Base-by-base conservation (phyloP, 2,888 invertebrate genomes). In the Zeuzera pyrina region DNA sequence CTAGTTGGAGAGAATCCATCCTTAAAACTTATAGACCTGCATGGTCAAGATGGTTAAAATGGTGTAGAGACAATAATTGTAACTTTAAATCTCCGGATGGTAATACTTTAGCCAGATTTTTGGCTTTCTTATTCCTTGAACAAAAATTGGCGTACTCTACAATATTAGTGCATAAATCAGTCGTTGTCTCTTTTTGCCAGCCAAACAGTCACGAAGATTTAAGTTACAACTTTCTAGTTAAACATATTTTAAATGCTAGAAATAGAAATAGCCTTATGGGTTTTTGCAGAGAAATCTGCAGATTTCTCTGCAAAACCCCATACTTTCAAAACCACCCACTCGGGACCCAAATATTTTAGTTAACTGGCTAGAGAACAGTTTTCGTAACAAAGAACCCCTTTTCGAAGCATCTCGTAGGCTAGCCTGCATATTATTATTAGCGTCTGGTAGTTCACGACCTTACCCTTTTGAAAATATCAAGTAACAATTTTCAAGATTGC, bases 361-460 rank as follows among this genome's bases (percentile, higher is more conserved):
- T 11, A 3, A 24, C 6, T 33, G 29, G 27, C 22, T 37, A 12
- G n/a, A n/a, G n/a, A n/a, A n/a, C n/a, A n/a, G n/a, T n/a, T n/a
- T n/a, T n/a, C n/a, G n/a, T n/a, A n/a, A n/a, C n/a, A n/a, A n/a
- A n/a, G n/a, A n/a, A n/a, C n/a, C n/a, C n/a, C 19, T 19, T 8
- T 19, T 19, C 19, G 19, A 19, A 8, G 19, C 19, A 6, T 19
- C 19, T 19, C 19, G 19, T 8, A 19, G 19, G 19, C 19, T 19
- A 6, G 19, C 19, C 19, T 19, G 19, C 8, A 19, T 19, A 19
- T 19, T 52, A 2, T 21, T 52, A 0, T 22, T 48, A 21, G 34
- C 38, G n/a, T n/a, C n/a, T n/a, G n/a, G n/a, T n/a, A n/a, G n/a
- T n/a, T n/a, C n/a, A n/a, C n/a, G n/a, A n/a, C n/a, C n/a, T n/a